Percentiles rank a stretch among this genome's conserved stretches.
phyloP scores from a whole-genome alignment of 1,140 invertebrate species.

The Hormaphis cornu region DNA sequence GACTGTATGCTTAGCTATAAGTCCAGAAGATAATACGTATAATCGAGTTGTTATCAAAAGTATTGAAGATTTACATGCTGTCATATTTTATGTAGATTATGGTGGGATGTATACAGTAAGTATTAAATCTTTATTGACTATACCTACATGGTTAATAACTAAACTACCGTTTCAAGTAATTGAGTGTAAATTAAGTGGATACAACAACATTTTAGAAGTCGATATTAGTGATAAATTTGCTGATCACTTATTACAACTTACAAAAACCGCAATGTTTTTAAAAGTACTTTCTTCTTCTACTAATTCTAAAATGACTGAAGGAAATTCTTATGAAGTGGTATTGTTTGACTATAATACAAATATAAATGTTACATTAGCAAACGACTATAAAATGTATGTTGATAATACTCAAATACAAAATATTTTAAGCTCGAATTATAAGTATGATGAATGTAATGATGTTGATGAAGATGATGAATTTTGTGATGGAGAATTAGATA shows the following conservation, averaged over 20 bases:
- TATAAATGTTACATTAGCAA: background rate
- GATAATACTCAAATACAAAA: slow-evolving; percentile 17
- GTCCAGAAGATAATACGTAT: background rate
- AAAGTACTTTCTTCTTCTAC: background rate
- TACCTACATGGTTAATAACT: background rate
- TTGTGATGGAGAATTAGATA: background rate
- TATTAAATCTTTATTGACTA: background rate
- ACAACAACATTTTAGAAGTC: background rate
- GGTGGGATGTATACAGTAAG: background rate
- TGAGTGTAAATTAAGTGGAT: slow-evolving; percentile 20
- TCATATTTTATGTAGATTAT: background rate
- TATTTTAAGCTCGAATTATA: background rate
- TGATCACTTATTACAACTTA: background rate
- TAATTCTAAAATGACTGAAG: background rate
- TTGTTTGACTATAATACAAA: slow-evolving; percentile 14
- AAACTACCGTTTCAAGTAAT: slow-evolving; percentile 25
- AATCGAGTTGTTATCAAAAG: slow-evolving; percentile 4
- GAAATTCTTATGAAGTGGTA: background rate
- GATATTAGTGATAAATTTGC: background rate
- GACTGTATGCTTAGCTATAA: background rate
- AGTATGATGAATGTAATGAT: background rate
- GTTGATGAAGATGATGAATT: background rate
- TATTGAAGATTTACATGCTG: background rate
- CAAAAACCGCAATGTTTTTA: background rate
- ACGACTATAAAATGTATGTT: background rate